These are phyloP conservation scores for Catalaphyllia jardinei DNA, from an alignment of 64 coral and sea anemone species.

Conservation along the genomic window DNA sequence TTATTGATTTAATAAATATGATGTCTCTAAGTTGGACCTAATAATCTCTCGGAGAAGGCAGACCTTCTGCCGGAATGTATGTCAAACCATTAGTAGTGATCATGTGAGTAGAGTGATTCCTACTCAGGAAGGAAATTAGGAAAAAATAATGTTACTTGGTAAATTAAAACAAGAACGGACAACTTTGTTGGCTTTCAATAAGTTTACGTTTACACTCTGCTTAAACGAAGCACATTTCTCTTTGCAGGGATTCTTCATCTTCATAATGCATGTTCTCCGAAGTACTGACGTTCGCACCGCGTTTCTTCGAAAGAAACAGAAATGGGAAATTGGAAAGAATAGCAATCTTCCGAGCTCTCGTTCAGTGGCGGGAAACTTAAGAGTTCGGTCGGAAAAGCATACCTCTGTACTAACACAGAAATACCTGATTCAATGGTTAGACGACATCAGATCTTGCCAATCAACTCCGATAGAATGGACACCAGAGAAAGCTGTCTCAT, in stretches of 20 bases:
- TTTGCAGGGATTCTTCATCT: slow-evolving; percentile 49
- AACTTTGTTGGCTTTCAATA: too few relatives aligned
- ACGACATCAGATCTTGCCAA: slow-evolving; percentile 8
- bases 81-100: too few relatives aligned
- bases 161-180: too few relatives aligned
- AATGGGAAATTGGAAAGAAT: slow-evolving; percentile 28
- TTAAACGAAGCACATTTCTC: neutral
- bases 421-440: neutral
- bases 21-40: too few relatives aligned
- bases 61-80: too few relatives aligned
- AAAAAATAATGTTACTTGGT: too few relatives aligned
- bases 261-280: slow-evolving; percentile 47
- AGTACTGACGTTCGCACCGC: slow-evolving; percentile 28
- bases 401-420: neutral
- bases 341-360: neutral
- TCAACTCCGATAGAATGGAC: neutral
- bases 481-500: slow-evolving; percentile 13
- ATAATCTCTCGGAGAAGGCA: too few relatives aligned
- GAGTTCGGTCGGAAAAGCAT: neutral
- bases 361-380: neutral
- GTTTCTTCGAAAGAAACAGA: slow-evolving; percentile 24
- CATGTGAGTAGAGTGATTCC: too few relatives aligned
- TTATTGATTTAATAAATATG: too few relatives aligned
- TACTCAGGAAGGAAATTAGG: too few relatives aligned
- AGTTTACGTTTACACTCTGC: too few relatives aligned